Evolutionary conservation across 1,140 invertebrate genomes (phyloP), one percentile per base, ranked within the genome.

Genomic region (Armadillidium nasatum): DNA sequence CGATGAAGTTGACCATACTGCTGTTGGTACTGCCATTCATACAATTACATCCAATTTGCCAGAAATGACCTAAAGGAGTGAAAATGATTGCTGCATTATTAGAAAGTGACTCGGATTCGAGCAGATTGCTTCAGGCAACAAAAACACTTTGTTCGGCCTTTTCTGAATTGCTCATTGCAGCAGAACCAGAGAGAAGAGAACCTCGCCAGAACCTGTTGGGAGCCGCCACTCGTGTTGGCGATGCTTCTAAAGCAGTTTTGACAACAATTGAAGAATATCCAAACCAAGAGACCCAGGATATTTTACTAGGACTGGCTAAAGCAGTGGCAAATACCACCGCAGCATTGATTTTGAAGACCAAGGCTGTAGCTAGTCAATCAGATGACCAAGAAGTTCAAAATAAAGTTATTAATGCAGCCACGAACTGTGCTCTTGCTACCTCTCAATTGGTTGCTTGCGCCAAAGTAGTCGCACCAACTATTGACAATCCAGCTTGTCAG

Each of bases 381-480:
- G 87, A 87, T 22, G 87, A 90, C 77, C 86, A 88, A 76, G 85
- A 83, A 6, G 82, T 86, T 44, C 87, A 88, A 82, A 97, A 98
- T 85, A 88, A 89, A 80, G 94, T 99, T 2, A 98, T 99, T 80
- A 91, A 91, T 10, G 93, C 94, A 0, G 97, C 97, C 0, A 98
- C 96, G 0, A 92, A 98, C 85, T 97, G 96, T 85, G 97, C 97
- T 0, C 86, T 99, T 43, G 94, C 96, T 0, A 99, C 97, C 0
- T 98, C 95, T 44, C 97, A 99, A 84, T 87, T 99, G 0, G 96
- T 99, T 0, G 96, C 97, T 0, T 98, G 96, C 84, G 94, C 97
- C 11, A 98, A 98, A 87, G 87, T 90, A 73, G 88, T 90, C 21
- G 88, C 89, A 3, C 88, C 89, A 21, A 91, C 89, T 4, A 89